Evolutionary conservation across 2,888 invertebrate species (phyloP).

Genomic region (Drosophila pseudotalamancana): DNA sequence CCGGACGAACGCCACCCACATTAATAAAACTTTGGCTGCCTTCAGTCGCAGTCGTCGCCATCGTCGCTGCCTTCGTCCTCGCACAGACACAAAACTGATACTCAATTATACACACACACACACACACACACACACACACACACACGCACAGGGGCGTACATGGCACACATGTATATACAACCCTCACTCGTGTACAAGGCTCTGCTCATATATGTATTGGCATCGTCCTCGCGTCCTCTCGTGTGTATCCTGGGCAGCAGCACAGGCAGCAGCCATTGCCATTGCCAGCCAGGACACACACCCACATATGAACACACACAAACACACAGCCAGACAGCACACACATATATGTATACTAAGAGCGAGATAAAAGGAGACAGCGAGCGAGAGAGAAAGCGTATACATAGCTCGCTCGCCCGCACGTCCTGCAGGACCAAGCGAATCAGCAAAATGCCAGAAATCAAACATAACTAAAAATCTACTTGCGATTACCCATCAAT

Average conservation of each 20-base stretch:
- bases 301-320: constrained; percentile 22
- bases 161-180: constrained; percentile 12
- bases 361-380: background rate
- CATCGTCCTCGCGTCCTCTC: constrained; percentile 37
- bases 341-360: background rate
- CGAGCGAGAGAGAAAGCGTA: background rate
- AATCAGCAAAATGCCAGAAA: constrained; percentile 14
- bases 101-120: constrained; percentile 70
- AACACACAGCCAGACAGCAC: background rate
- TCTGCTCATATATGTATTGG: constrained; percentile 47
- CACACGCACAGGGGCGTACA: background rate
- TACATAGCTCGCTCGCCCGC: constrained; percentile 12
- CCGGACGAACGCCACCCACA: constrained; percentile 51
- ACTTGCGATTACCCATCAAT: background rate
- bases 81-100: constrained; percentile 74
- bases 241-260: constrained; percentile 60
- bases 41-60: constrained; percentile 51
- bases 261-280: constrained; percentile 71
- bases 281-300: constrained; percentile 64
- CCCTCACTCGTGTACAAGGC: constrained; percentile 31
- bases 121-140: constrained; percentile 21
- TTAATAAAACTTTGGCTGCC: constrained; percentile 77
- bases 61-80: constrained; percentile 29
- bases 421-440: constrained; percentile 29
- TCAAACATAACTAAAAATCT: background rate